Evolutionary conservation across 2,113 vertebrate species (phyloP).

Genomic region (Lates calcarifer): DNA sequence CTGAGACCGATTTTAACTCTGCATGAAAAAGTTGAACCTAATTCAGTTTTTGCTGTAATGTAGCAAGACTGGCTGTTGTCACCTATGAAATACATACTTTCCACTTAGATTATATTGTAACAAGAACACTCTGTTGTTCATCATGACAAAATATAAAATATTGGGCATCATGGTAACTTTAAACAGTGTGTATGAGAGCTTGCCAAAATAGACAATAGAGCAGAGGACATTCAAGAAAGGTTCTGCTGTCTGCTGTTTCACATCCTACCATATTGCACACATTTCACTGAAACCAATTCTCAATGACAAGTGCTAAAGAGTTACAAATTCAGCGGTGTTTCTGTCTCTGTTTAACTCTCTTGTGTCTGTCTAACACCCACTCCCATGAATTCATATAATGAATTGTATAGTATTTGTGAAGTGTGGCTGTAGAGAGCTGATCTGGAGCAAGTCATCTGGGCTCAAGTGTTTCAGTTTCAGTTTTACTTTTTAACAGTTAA

Average conservation of each 20-base stretch:
- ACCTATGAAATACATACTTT: no score
- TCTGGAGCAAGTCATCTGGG: conserved; percentile 3
- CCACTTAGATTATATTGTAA: no score
- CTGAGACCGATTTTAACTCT: no score
- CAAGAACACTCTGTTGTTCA: no score
- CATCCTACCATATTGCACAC: conserved; percentile 23
- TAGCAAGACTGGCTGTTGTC: no score
- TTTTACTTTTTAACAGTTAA: conserved; percentile 31
- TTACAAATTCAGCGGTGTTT: conserved; percentile 11
- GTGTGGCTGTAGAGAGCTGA: conserved; percentile 10
- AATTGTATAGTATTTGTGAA: conserved; percentile 9
- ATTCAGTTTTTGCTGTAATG: background rate
- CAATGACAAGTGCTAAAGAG: conserved; percentile 7
- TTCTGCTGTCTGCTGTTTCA: conserved; percentile 32
- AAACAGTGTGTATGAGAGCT: background rate
- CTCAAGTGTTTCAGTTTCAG: conserved; percentile 29
- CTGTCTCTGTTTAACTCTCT: conserved; percentile 16
- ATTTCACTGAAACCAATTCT: conserved; percentile 29
- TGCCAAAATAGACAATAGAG: conserved; percentile 18
- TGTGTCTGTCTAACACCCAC: conserved; percentile 1
- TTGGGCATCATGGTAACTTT: no score
- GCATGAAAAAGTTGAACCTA: background rate
- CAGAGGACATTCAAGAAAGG: conserved; percentile 28
- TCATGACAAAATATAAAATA: no score
- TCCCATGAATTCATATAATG: background rate